Percentiles rank a stretch among this genome's conserved stretches.
phyloP scores from a whole-genome alignment of 2,888 invertebrate genomes.

The Philereme transversata region DNA sequence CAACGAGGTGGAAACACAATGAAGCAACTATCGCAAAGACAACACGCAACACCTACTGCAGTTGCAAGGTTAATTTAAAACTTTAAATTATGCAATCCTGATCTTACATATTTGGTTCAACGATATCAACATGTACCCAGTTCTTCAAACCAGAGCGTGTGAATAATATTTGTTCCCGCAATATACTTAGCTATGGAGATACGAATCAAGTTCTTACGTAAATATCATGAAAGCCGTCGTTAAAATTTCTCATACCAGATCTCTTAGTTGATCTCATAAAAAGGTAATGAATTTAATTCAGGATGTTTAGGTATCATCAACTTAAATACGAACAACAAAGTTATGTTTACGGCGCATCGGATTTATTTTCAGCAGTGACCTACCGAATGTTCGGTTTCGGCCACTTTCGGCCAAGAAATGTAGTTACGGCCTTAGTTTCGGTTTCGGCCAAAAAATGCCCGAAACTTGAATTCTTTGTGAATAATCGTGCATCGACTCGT shows the following conservation, averaged over 20 bases:
- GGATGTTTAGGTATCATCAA: slow-evolving; percentile 37
- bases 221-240: slow-evolving; percentile 28
- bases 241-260: slow-evolving; percentile 26
- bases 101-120: slow-evolving; percentile 18
- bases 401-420: no score
- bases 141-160: slow-evolving; percentile 22
- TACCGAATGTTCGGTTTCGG: no score
- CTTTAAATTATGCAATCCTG: slow-evolving; percentile 27
- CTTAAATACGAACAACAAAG: slow-evolving; percentile 31
- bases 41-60: slow-evolving; percentile 50
- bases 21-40: slow-evolving; percentile 52
- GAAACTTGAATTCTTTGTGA: no score
- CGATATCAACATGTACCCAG: slow-evolving; percentile 1
- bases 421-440: no score
- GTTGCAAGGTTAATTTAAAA: slow-evolving; percentile 56
- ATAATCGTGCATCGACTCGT: no score
- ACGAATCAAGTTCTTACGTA: slow-evolving; percentile 30
- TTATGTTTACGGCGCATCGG: slow-evolving; percentile 40
- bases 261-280: slow-evolving; percentile 37
- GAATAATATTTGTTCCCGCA: slow-evolving; percentile 17
- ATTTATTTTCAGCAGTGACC: slow-evolving; percentile 47
- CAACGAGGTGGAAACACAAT: slow-evolving; percentile 74
- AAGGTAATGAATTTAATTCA: slow-evolving; percentile 46
- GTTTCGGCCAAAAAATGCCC: no score
- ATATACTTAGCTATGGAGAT: slow-evolving; percentile 4